Evolutionary conservation across 2,888 invertebrate species (phyloP), one percentile per base, ranked within the genome.

Genomic region (Watsonalla cultraria): DNA sequence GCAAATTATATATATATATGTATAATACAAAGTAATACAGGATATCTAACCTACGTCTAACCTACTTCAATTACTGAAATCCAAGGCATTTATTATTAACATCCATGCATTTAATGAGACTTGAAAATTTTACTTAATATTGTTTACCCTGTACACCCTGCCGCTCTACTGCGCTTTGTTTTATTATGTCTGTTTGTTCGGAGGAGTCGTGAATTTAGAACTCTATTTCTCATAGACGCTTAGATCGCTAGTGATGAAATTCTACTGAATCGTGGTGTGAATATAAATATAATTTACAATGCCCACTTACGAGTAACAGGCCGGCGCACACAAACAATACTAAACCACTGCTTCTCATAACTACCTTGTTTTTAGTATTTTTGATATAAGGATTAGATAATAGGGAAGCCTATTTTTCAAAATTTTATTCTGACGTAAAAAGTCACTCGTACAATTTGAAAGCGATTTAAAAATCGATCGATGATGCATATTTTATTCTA

Each of bases 291-390:
- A 5, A 9, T 35, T 46, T 50, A 33, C 14, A 15, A 54, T 2
- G 7, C 13, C 51, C 45, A 69, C 86, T 78, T 68, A 89, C 90
- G 56, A 90, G 80, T 54, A 88, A 69, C 54, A 90, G 66, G 9
- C 89, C 87, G 47, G 86, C 82, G 66, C 89, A 89, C 15, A 79
- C 74, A 56, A 87, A 86, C 54, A 89, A 74, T 57, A 88, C 70
- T 56, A 88, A 65, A 52, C 79, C 82, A 64, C 84, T 84, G 60
- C 71, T 83, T 72, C 72, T 82, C 89, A 88, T 89, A 54, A 52
- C 69, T 55, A 56, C 55, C 53, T 50, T 65, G 62, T 71, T 69
- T 69, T 65, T 61, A 57, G 54, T 56, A 65, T 69, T 70, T 63
- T 65, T 57, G 54, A 51, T 54, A 59, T 60, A 56, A 24, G 24